Evolutionary conservation across 2,797 vertebrate species (phyloP).

Genomic region (Crenuchus spilurus): DNA sequence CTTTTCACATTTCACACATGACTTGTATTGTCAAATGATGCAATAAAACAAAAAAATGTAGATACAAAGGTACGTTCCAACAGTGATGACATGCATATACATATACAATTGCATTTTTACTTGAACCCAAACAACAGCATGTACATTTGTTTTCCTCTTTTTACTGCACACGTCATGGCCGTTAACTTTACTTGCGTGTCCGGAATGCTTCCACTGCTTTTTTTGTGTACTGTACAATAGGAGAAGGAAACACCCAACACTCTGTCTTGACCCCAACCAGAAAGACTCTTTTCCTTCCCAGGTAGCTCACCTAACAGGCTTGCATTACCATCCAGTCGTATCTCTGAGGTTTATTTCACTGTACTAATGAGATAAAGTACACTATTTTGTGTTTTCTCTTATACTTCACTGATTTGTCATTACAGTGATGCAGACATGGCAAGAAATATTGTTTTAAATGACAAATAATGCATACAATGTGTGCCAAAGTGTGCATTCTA

Average conservation of each 20-base stretch:
- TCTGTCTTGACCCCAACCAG: slow-evolving; percentile 55
- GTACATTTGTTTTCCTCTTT: not conserved
- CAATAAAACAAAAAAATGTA: too few relatives aligned
- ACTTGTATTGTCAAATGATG: too few relatives aligned
- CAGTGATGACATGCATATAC: too few relatives aligned
- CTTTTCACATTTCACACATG: too few relatives aligned
- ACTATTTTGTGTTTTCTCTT: not conserved
- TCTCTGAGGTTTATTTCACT: slow-evolving; percentile 1
- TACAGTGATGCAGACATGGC: not conserved
- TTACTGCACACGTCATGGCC: slow-evolving; percentile 40
- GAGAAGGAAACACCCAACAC: slow-evolving; percentile 50
- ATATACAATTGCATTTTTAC: not conserved
- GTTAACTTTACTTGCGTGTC: slow-evolving; percentile 19
- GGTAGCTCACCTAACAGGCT: slow-evolving; percentile 71
- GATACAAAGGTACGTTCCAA: too few relatives aligned
- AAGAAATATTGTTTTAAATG: not conserved
- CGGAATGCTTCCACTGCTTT: slow-evolving; percentile 17
- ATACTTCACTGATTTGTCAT: not conserved
- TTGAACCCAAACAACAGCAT: not conserved
- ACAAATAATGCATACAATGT: too few relatives aligned
- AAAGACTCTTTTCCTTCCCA: slow-evolving; percentile 62
- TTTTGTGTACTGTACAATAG: slow-evolving; percentile 56
- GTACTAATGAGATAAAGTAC: not conserved
- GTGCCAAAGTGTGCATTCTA: too few relatives aligned
- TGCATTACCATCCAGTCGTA: slow-evolving; percentile 51